Percentiles rank a stretch among this genome's conserved stretches.
phyloP scores from a whole-genome alignment of 2,888 invertebrate species.

The Branchipolynoe longqiensis region DNA sequence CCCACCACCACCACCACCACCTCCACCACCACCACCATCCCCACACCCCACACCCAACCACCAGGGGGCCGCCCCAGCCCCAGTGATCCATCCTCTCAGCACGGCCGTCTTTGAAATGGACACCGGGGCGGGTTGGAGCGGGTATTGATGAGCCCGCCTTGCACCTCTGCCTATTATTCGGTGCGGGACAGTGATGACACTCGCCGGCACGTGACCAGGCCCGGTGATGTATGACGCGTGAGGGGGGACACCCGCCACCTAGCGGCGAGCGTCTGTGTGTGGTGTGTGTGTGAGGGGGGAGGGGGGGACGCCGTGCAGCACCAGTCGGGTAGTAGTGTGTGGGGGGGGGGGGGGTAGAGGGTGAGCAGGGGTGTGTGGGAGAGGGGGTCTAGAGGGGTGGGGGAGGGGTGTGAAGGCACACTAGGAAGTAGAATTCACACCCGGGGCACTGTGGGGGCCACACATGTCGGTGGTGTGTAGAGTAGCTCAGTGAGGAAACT shows the following conservation, averaged over 20 bases:
- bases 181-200: conserved; percentile 46
- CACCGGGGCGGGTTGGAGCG: conserved; percentile 2
- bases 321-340: too few species aligned
- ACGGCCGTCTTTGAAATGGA: conserved; percentile 8
- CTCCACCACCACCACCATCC: too few species aligned
- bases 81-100: conserved; percentile 24
- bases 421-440: too few species aligned
- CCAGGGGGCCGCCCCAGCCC: background rate
- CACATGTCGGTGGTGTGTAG: too few species aligned
- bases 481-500: too few species aligned
- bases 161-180: conserved; percentile 36
- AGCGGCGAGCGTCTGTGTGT: too few species aligned
- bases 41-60: background rate
- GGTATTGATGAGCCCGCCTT: conserved; percentile 30
- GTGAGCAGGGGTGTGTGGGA: too few species aligned
- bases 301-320: too few species aligned
- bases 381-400: too few species aligned
- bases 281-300: background rate
- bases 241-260: conserved; percentile 11
- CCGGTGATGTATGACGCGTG: conserved; percentile 20
- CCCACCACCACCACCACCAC: too few species aligned
- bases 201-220: conserved; percentile 8
- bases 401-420: too few species aligned
- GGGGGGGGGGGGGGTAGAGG: conserved; percentile 6
- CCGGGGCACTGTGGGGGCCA: too few species aligned